Evolutionary conservation across 2,113 vertebrate species (phyloP).

Genomic region (Pygoscelis antarcticus): DNA sequence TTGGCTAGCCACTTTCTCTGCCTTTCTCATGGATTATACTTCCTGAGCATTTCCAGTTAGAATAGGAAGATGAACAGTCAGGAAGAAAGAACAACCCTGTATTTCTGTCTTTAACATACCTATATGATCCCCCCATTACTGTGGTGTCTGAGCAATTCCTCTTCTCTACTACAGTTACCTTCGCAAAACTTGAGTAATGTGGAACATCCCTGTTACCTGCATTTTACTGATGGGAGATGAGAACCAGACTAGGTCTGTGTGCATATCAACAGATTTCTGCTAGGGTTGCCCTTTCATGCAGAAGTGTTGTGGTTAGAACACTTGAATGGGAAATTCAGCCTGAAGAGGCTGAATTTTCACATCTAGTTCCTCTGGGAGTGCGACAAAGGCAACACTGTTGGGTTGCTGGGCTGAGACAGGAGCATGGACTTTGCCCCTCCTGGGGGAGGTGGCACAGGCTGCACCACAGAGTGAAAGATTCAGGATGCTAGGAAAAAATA

Average conservation of each 20-base stretch:
- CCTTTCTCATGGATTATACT: not conserved
- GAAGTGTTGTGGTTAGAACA: not conserved
- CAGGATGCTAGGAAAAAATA: not conserved
- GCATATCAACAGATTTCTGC: not conserved
- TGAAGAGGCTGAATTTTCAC: not conserved
- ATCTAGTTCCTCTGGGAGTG: not conserved
- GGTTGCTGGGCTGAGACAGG: not conserved
- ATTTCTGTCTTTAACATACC: not conserved
- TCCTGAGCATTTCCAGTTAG: not conserved
- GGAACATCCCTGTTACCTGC: not conserved
- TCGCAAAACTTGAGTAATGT: not conserved
- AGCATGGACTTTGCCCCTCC: not conserved
- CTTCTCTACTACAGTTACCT: not conserved
- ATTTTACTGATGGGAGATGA: not conserved
- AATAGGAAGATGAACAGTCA: not conserved
- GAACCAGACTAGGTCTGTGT: fast-evolving
- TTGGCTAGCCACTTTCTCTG: not conserved
- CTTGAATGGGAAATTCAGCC: not conserved
- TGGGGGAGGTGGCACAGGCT: fast-evolving
- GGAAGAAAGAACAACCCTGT: not conserved
- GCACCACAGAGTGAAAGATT: not conserved
- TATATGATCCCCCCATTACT: not conserved
- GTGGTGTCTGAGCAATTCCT: not conserved
- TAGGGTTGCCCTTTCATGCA: not conserved
- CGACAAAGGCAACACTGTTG: not conserved